These are phyloP conservation scores for Eupithecia insigniata DNA, from an alignment of 2,888 invertebrate species.

Conservation along the genomic window DNA sequence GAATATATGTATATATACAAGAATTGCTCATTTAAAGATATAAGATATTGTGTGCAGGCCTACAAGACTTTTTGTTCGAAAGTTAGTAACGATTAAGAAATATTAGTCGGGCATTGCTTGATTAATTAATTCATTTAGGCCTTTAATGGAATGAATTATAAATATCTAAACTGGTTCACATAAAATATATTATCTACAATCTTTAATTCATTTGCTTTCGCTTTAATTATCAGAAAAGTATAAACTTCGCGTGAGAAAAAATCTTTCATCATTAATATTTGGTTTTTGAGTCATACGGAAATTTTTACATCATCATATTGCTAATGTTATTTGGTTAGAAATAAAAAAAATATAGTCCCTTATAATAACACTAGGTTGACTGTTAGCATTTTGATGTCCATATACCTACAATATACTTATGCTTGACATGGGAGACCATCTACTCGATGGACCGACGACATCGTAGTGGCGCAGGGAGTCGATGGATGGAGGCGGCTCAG, in stretches of 20 bases:
- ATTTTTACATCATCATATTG: not conserved
- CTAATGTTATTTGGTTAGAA: not conserved
- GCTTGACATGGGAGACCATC: no score
- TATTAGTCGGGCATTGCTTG: not conserved
- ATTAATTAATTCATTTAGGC: slow-evolving; percentile 3
- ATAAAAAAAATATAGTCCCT: no score
- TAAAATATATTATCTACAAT: not conserved
- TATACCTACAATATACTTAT: no score
- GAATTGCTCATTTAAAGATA: no score
- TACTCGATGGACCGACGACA: no score
- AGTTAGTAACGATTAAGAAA: not conserved
- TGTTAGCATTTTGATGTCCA: no score
- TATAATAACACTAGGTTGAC: no score
- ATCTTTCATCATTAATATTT: not conserved
- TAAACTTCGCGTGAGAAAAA: not conserved
- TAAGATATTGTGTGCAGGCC: no score
- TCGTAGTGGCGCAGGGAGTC: no score
- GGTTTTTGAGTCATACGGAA: not conserved
- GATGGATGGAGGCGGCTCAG: no score
- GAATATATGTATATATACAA: no score
- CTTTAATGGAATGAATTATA: slow-evolving; percentile 8
- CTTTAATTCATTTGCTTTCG: slow-evolving; percentile 7
- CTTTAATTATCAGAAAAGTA: slow-evolving; percentile 6
- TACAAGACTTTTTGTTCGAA: not conserved
- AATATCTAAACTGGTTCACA: slow-evolving; percentile 6